Evolutionary conservation across 1,140 invertebrate species (phyloP), one percentile per base, ranked within the genome.

Genomic region (Armadillidium nasatum): DNA sequence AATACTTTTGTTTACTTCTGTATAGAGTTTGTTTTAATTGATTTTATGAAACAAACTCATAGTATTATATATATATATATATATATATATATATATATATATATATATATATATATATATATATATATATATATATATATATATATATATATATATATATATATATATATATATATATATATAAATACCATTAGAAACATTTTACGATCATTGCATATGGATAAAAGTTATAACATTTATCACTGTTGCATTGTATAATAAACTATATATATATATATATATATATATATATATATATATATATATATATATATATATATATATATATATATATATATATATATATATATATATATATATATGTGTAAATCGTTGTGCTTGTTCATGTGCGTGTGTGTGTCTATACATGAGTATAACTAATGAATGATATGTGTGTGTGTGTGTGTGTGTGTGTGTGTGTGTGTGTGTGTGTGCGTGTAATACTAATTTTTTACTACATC

Each of bases 341-440:
- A 60, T 60, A 21, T 60, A 60, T 60, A 21, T 60, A 60, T 60
- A 21, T 60, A 60, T 60, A 21, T 60, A 60, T 60, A 21, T 60
- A 54, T 54, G 50, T 54, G n/a, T 54, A 54, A 54, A 54, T 54
- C 50, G n/a, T 54, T 54, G n/a, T 54, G 50, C n/a, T 54, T 54
- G 10, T n/a, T 54, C n/a, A n/a, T n/a, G n/a, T n/a, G n/a, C n/a
- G n/a, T n/a, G n/a, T n/a, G n/a, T n/a, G n/a, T n/a, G n/a, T n/a
- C n/a, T n/a, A n/a, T n/a, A n/a, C n/a, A n/a, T n/a, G n/a, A n/a
- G n/a, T n/a, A 33, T 33, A 33, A 33, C 33, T 33, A 6, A 33
- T 33, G 33, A 33, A 33, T 33, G 33, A 33, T 33, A 33, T 33
- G 33, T 33, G 33, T 6, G 33, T 33, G n/a, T n/a, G n/a, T n/a